A percentile compares a stretch with the other conserved stretches of the same genome.
Evolutionary conservation across 2,113 vertebrate species (phyloP).

Genomic region (Cyanoramphus novaezelandiae): DNA sequence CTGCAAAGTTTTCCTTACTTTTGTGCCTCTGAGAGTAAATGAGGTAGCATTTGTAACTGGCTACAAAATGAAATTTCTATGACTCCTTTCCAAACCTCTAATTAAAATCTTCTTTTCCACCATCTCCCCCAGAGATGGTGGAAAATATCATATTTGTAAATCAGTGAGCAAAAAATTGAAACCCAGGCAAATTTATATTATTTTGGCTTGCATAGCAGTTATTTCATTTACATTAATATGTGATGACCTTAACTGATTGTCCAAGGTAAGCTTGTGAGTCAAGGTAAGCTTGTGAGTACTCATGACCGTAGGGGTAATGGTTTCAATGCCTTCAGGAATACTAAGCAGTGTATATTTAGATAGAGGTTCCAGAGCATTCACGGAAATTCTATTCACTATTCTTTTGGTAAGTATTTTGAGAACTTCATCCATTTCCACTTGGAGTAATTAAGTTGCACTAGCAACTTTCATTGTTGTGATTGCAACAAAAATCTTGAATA

Average conservation of each 20-base stretch:
- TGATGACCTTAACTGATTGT: neutral
- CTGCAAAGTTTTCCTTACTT: neutral
- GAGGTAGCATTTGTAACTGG: neutral
- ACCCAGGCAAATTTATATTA: neutral
- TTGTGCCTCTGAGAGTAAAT: neutral
- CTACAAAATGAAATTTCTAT: neutral
- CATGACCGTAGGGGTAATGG: rapidly evolving
- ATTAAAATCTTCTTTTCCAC: neutral
- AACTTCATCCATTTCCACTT: neutral
- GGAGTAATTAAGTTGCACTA: neutral
- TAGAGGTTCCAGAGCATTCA: neutral
- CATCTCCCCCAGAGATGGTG: neutral
- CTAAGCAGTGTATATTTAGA: neutral
- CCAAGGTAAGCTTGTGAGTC: neutral
- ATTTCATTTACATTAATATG: neutral
- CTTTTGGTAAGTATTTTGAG: neutral
- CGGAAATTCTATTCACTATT: neutral
- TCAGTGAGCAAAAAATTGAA: neutral
- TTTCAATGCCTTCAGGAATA: neutral
- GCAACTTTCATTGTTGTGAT: neutral
- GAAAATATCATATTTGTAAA: neutral
- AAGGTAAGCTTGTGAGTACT: neutral
- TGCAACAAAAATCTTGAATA: neutral
- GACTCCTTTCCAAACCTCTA: neutral
- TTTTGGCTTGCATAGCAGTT: neutral